Conservation (phyloP, 2,113 vertebrate genomes). For the Zosterops pallidus region DNA sequence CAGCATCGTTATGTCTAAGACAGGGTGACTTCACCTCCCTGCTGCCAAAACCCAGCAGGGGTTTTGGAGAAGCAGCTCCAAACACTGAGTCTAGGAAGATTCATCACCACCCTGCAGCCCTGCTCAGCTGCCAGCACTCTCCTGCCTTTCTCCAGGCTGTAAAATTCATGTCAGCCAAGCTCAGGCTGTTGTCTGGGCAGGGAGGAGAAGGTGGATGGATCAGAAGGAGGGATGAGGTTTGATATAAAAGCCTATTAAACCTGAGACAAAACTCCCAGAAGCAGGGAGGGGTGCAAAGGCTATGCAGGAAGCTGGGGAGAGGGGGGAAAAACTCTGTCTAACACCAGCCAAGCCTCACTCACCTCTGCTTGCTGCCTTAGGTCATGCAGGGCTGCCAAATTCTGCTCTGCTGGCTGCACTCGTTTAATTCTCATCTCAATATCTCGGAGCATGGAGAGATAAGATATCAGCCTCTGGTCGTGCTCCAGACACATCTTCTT, state of each 20-base stretch:
- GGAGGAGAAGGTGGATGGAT: background rate
- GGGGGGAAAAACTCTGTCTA: background rate
- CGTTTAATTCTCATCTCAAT: slow-evolving; percentile 86
- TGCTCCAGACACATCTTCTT: slow-evolving; percentile 88
- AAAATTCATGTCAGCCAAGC: background rate
- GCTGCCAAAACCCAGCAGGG: background rate
- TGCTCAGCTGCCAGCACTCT: background rate
- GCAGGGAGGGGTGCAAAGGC: background rate
- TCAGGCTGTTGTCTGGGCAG: background rate
- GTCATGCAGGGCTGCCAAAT: slow-evolving; percentile 74
- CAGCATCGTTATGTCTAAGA: background rate
- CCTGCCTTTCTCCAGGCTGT: background rate
- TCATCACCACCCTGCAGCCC: background rate
- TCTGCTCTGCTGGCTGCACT: slow-evolving; percentile 75
- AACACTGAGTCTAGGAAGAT: background rate
- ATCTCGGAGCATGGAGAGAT: slow-evolving; percentile 89
- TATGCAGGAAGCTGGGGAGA: background rate
- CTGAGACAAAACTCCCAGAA: background rate
- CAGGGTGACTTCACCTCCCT: background rate
- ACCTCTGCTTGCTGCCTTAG: slow-evolving; percentile 87
- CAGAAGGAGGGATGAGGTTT: background rate
- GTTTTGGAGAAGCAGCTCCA: background rate
- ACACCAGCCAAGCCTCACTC: background rate
- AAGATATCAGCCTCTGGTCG: slow-evolving; percentile 85
- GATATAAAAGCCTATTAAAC: background rate